Evolutionary conservation across 1,140 invertebrate genomes (phyloP).

Genomic region (Ephestia elutella): DNA sequence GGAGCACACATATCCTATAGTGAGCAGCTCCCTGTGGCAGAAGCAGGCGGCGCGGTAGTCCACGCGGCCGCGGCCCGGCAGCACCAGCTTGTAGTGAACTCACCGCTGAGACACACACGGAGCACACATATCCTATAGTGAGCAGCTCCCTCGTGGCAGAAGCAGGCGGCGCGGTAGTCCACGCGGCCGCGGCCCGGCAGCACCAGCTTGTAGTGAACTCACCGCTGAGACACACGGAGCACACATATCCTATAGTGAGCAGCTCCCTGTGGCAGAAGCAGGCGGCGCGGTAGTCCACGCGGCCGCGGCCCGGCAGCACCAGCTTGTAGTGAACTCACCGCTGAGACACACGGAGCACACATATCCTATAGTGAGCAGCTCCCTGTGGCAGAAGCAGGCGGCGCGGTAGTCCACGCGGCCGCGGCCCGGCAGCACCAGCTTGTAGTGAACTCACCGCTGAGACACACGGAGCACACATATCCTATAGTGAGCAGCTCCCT

Average conservation of each 20-base stretch:
- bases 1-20: no score
- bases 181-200: no score
- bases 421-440: neutral
- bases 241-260: conserved; percentile 97
- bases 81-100: conserved; percentile 46
- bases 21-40: no score
- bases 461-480: conserved; percentile 97
- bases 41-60: no score
- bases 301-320: conserved; percentile 90
- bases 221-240: conserved; percentile 98
- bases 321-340: no score
- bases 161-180: no score
- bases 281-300: conserved; percentile 96
- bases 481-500: conserved; percentile 96
- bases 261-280: conserved; percentile 98
- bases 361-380: no score
- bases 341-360: no score
- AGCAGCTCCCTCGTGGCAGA: conserved; percentile 97
- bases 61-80: no score
- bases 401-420: no score
- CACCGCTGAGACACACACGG: conserved; percentile 97
- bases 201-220: conserved; percentile 53
- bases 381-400: no score
- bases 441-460: conserved; percentile 87
- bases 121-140: conserved; percentile 97